These are phyloP conservation scores for Gandaritis pyraliata DNA, from an alignment of 2,888 invertebrate species.

Conservation along the genomic window DNA sequence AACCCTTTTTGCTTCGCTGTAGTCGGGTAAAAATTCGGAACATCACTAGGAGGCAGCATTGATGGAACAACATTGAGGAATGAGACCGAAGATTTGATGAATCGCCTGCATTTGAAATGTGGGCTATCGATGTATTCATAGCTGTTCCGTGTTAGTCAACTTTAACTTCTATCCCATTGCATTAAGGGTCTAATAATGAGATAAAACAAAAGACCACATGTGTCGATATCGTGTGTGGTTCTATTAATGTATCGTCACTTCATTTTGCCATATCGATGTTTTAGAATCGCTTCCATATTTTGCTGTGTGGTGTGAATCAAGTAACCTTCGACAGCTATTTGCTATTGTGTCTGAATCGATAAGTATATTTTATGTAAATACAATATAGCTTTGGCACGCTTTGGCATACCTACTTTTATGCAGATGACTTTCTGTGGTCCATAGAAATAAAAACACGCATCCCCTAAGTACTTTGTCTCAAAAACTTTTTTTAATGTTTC, in stretches of 20 bases:
- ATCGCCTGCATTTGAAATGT: slow-evolving; percentile 67
- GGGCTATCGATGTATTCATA: slow-evolving; percentile 71
- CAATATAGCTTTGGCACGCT: not conserved
- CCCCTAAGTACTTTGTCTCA: not conserved
- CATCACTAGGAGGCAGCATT: slow-evolving; percentile 53
- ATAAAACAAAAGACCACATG: slow-evolving; percentile 31
- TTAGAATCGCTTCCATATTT: slow-evolving; percentile 49
- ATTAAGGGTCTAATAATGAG: slow-evolving; percentile 18
- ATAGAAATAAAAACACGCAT: too few relatives aligned
- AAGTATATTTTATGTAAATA: not conserved
- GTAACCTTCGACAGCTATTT: slow-evolving; percentile 25
- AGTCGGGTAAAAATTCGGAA: slow-evolving; percentile 26
- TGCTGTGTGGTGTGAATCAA: slow-evolving; percentile 39
- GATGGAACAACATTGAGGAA: slow-evolving; percentile 67
- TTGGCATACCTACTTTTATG: too few relatives aligned
- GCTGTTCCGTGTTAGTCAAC: slow-evolving; percentile 36
- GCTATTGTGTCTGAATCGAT: slow-evolving; percentile 25
- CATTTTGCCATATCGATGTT: slow-evolving; percentile 60
- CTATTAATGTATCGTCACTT: slow-evolving; percentile 67
- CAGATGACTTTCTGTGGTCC: too few relatives aligned
- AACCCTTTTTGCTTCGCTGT: too few relatives aligned
- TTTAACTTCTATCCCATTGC: slow-evolving; percentile 24
- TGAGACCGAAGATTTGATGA: slow-evolving; percentile 74
- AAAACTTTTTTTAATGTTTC: not conserved
- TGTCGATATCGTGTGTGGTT: slow-evolving; percentile 65